Conservation (phyloP, 2,888 invertebrate genomes). For the Hermodice carunculata region DNA sequence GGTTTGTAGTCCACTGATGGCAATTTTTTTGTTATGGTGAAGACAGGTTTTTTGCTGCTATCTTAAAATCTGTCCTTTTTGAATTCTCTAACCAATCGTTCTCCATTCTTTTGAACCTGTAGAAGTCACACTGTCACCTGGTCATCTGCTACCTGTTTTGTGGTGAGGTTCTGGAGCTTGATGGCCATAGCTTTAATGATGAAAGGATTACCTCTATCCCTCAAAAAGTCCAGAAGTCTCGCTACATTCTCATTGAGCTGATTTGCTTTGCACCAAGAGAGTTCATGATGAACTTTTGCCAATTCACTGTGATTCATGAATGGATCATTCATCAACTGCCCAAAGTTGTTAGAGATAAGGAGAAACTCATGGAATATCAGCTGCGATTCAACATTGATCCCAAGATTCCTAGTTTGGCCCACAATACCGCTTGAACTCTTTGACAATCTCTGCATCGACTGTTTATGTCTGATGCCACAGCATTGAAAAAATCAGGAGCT, state of each 20-base stretch:
- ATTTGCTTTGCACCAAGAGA: not conserved
- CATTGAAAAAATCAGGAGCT: not conserved
- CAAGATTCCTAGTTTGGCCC: not conserved
- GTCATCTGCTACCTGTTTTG: not conserved
- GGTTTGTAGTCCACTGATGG: no score
- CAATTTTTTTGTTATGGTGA: no score
- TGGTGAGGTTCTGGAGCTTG: no score
- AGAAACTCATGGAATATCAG: not conserved
- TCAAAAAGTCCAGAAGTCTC: not conserved
- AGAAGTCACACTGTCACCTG: no score
- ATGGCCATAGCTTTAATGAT: not conserved
- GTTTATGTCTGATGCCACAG: slow-evolving; percentile 1
- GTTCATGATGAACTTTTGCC: not conserved
- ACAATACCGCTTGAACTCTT: not conserved
- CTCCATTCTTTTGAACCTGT: no score
- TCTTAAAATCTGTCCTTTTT: not conserved
- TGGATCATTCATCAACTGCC: not conserved
- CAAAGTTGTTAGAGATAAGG: not conserved
- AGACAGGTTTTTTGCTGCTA: not conserved
- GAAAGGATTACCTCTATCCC: not conserved
- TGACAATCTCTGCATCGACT: not conserved
- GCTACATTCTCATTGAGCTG: not conserved
- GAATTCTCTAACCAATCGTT: not conserved
- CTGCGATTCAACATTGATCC: not conserved
- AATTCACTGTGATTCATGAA: not conserved